Base-by-base conservation (phyloP, 1,140 invertebrate genomes). In the Trachymyrmex cornetzi region DNA sequence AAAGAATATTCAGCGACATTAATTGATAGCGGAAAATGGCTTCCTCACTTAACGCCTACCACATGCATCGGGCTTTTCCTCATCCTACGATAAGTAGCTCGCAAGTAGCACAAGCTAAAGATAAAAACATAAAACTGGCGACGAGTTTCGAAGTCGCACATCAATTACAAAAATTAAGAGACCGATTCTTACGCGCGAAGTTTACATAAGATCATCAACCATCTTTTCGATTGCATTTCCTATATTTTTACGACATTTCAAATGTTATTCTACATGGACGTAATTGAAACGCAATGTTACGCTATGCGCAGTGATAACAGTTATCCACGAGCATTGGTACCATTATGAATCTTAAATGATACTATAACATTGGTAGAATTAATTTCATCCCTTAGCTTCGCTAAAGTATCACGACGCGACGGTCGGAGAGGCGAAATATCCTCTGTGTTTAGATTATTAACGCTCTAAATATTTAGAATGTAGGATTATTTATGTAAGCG, bases 331-430 rank as follows among this genome's bases (percentile, higher is more conserved):
- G 11, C 48, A 72, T 55, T 27, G 34, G 22, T 27, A 69, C 0
- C 6, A 44, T 72, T 72, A 71, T 19, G 44, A 71, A 19, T 22
- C 66, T 72, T 71, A 27, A 71, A 38, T 72, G 55, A 44, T 81
- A 57, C 14, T 16, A 12, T 71, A 57, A 81, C 53, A 27, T 24
- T n/a, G 11, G 3, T 48, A 24, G 79, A 81, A 81, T 44, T 71
- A 82, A 82, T 82, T 61, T 74, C 27, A 82, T 82, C 80, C 67
- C 24, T 74, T 34, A 75, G 55, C 55, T 22, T 55, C 67, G 55
- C 44, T 48, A 24, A 38, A 82, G 44, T 30, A 30, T n/a, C 27
- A 48, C 16, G 34, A 82, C 27, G 55, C 22, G 34, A 82, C 44
- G 69, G 38, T 19, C 38, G 34, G 5, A 19, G 4, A 44, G 30